These are phyloP conservation scores for Otus sunia DNA, from an alignment of 2,113 vertebrate genomes.

Conservation along the genomic window DNA sequence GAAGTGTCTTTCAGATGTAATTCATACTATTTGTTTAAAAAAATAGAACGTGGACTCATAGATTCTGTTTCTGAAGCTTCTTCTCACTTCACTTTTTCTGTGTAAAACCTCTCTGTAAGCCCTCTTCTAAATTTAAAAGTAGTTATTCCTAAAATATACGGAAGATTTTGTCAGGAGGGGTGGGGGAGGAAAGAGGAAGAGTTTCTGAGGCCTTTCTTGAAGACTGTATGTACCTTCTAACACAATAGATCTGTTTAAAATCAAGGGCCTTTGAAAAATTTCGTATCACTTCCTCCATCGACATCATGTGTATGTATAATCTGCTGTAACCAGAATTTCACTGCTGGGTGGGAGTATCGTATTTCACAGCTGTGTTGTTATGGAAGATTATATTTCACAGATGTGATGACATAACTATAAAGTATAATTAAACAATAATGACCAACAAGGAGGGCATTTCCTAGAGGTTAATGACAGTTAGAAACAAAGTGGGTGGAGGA, in stretches of 20 bases:
- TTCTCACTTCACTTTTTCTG: background rate
- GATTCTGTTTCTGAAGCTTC: constrained; percentile 25
- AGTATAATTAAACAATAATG: constrained; percentile 34
- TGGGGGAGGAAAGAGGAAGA: background rate
- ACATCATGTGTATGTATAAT: background rate
- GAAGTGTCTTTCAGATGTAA: background rate
- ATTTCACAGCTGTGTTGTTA: constrained; percentile 43
- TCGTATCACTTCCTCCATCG: background rate
- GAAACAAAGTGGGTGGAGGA: background rate
- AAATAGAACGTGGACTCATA: background rate
- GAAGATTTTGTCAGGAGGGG: background rate
- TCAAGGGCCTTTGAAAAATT: background rate
- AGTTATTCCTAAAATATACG: background rate
- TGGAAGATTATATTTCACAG: constrained; percentile 4
- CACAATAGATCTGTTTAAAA: background rate
- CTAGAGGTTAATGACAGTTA: constrained; percentile 32
- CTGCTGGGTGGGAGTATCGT: background rate
- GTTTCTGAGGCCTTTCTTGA: background rate
- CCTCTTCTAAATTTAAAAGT: background rate
- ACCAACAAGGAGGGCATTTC: constrained; percentile 28
- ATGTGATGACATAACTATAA: constrained; percentile 19
- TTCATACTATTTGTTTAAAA: background rate
- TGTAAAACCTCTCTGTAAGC: background rate
- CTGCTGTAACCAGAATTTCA: background rate
- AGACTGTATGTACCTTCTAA: background rate